Evolutionary conservation across 2,888 invertebrate genomes (phyloP).

Genomic region (Perdita meconis): DNA sequence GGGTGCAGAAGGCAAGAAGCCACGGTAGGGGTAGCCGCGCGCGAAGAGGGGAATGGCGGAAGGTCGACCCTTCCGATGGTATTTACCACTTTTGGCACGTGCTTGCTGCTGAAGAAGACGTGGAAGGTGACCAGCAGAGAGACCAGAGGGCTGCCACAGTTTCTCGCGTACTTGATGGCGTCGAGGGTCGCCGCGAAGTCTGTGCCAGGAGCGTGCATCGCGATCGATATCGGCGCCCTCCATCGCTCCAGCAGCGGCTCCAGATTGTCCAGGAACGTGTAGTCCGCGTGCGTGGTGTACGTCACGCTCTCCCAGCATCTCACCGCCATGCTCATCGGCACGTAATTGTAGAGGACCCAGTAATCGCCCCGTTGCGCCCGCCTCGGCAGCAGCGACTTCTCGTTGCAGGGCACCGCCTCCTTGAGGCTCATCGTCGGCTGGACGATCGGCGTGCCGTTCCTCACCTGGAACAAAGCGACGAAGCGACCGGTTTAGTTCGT

Average conservation of each 20-base stretch:
- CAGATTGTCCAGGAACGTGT: constrained; percentile 95
- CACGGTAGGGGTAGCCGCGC: background rate
- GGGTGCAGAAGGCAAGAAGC: background rate
- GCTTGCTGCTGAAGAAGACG: constrained; percentile 93
- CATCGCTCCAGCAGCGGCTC: constrained; percentile 93
- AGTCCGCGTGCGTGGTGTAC: constrained; percentile 96
- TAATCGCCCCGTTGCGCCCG: constrained; percentile 91
- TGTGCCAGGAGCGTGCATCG: constrained; percentile 93
- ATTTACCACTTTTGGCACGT: constrained; percentile 90
- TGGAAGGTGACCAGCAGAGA: constrained; percentile 94
- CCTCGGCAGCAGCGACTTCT: constrained; percentile 87
- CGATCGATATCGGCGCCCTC: constrained; percentile 94
- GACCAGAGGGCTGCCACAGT: constrained; percentile 90
- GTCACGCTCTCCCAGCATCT: constrained; percentile 94
- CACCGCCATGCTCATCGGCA: constrained; percentile 88
- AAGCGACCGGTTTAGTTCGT: constrained; percentile 12
- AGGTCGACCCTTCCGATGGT: constrained; percentile 1
- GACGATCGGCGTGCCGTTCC: constrained; percentile 47
- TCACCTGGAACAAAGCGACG: constrained; percentile 49
- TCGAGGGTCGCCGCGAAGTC: constrained; percentile 92
- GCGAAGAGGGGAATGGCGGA: background rate
- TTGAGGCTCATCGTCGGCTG: constrained; percentile 80
- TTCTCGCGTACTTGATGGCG: constrained; percentile 92
- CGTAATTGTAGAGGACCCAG: constrained; percentile 95
- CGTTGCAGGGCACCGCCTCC: constrained; percentile 87